Evolutionary conservation across 92 coral and sea anemone species (phyloP).

Genomic region (Zoanthus gigantus): DNA sequence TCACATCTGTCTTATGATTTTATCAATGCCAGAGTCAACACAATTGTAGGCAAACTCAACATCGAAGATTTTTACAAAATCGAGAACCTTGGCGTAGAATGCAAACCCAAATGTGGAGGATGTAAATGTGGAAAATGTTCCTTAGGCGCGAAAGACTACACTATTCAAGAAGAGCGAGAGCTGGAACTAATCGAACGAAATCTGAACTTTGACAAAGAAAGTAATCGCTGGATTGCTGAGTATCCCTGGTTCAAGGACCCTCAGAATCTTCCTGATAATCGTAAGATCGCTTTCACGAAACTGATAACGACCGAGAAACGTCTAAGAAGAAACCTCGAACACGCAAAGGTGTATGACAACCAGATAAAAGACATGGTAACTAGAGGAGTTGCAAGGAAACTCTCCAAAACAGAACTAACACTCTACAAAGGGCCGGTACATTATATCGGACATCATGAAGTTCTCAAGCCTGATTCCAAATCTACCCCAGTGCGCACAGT

Average conservation of each 20-base stretch:
- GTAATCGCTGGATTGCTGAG: constrained; percentile 21
- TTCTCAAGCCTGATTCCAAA: constrained; percentile 57
- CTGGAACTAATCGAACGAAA: constrained; percentile 50
- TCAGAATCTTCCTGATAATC: constrained; percentile 33
- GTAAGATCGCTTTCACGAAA: constrained; percentile 30
- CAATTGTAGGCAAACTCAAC: constrained; percentile 27
- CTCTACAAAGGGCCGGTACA: constrained; percentile 58
- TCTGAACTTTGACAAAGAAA: constrained; percentile 29
- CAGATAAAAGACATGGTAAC: constrained; percentile 54
- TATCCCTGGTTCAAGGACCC: constrained; percentile 52
- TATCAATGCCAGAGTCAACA: constrained; percentile 49
- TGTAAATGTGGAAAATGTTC: constrained; percentile 61
- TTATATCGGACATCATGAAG: constrained; percentile 59
- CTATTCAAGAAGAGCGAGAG: constrained; percentile 58
- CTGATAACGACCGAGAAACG: constrained; percentile 51
- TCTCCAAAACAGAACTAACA: constrained; percentile 38
- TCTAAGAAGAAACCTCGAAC: constrained; percentile 13
- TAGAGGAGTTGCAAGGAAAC: constrained; percentile 56
- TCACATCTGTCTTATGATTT: constrained; percentile 8
- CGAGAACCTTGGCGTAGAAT: constrained; percentile 41
- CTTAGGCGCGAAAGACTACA: constrained; percentile 49
- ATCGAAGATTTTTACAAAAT: constrained; percentile 7
- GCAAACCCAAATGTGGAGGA: constrained; percentile 53
- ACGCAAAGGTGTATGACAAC: constrained; percentile 18
- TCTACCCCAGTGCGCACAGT: constrained; percentile 69